Evolutionary conservation across 2,888 invertebrate genomes (phyloP).

Genomic region (Lumbricus terrestris): DNA sequence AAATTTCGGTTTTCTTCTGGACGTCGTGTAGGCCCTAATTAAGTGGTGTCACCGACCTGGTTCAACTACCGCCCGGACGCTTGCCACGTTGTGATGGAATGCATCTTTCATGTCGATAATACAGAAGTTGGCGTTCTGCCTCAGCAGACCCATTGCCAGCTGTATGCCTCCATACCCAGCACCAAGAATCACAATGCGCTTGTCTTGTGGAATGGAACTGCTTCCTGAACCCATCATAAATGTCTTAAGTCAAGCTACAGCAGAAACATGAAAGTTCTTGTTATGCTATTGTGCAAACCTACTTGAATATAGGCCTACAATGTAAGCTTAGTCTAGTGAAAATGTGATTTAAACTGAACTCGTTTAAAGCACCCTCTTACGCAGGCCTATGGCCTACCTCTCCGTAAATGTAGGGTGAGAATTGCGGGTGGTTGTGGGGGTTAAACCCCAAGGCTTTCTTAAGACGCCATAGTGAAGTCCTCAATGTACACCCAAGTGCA

Average conservation of each 20-base stretch:
- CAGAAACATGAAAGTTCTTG: background rate
- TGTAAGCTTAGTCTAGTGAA: no score
- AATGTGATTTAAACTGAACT: no score
- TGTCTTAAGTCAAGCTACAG: no score
- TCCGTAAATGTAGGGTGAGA: no score
- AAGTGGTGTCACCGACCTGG: constrained; percentile 32
- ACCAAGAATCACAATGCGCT: constrained; percentile 35
- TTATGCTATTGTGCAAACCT: background rate
- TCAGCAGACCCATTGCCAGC: constrained; percentile 25
- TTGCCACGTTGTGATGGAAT: constrained; percentile 37
- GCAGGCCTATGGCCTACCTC: no score
- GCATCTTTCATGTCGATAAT: constrained; percentile 33
- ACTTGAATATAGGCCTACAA: background rate
- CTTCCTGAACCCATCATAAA: constrained; percentile 23
- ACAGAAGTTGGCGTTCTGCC: constrained; percentile 28
- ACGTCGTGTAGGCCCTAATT: no score
- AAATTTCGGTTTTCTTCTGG: background rate
- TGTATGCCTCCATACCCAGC: constrained; percentile 34
- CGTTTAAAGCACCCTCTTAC: no score
- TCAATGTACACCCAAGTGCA: no score
- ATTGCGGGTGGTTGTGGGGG: no score
- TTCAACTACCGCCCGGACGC: constrained; percentile 34
- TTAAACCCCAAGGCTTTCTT: no score
- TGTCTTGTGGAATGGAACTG: constrained; percentile 26
- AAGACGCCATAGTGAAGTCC: no score